These are phyloP conservation scores for Cyprinodon variegatus DNA, from an alignment of 2,113 vertebrate genomes.

Conservation along the genomic window DNA sequence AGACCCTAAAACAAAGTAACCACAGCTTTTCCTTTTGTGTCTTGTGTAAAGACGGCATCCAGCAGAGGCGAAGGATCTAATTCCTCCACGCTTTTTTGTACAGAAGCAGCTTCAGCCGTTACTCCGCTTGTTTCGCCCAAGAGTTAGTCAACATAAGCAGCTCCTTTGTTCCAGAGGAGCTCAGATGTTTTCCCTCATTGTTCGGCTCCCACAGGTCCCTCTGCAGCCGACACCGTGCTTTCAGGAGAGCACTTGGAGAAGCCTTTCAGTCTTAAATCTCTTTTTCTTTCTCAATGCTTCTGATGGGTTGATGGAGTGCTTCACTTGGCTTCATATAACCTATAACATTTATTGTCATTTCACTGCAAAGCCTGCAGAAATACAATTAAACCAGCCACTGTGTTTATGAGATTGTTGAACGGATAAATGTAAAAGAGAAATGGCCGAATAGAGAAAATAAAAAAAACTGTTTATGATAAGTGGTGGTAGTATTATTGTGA, in stretches of 20 bases:
- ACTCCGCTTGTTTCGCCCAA: conserved; percentile 14
- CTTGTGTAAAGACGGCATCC: background rate
- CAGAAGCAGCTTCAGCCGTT: conserved; percentile 12
- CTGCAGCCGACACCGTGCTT: conserved; percentile 39
- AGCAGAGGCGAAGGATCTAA: conserved; percentile 9
- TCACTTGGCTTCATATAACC: background rate
- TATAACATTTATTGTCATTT: too few relatives aligned
- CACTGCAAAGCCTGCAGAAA: too few relatives aligned
- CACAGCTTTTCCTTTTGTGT: conserved; percentile 1
- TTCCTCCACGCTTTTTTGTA: conserved; percentile 13
- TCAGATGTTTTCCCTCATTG: conserved; percentile 37
- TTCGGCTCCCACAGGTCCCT: conserved; percentile 34
- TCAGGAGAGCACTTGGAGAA: conserved; percentile 15
- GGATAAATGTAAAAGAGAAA: background rate
- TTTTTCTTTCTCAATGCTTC: conserved; percentile 7
- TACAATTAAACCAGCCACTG: background rate
- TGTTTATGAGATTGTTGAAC: background rate
- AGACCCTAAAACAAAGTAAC: conserved; percentile 16
- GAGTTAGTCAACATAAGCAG: conserved; percentile 23
- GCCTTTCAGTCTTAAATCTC: conserved; percentile 4
- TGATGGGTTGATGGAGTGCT: background rate
- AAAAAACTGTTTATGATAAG: too few relatives aligned
- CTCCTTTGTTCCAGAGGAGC: conserved; percentile 41
- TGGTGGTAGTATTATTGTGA: background rate
- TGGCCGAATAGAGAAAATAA: background rate